Evolutionary conservation across 2,797 vertebrate species (phyloP).

Genomic region (Menidia menidia): DNA sequence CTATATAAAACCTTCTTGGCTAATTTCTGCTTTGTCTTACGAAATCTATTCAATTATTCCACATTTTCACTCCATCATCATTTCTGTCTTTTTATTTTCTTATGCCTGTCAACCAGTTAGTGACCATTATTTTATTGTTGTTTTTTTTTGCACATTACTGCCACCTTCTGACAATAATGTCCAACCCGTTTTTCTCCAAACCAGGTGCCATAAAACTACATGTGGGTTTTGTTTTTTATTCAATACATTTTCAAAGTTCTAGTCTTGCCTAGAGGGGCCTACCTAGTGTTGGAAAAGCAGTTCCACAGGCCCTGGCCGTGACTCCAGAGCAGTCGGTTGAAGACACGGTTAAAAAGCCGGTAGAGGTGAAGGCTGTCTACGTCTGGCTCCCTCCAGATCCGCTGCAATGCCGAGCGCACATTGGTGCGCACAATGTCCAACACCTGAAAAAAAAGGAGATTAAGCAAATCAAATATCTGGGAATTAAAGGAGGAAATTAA

Average conservation of each 20-base stretch:
- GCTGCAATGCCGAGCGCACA: constrained; percentile 88
- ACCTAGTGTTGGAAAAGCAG: constrained; percentile 97
- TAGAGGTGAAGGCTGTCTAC: constrained; percentile 92
- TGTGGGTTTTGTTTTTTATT: neutral
- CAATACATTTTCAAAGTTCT: neutral
- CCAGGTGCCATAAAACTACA: no score
- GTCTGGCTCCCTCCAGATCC: constrained; percentile 93
- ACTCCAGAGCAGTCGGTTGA: constrained; percentile 96
- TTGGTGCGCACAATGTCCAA: constrained; percentile 96
- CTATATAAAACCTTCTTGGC: no score
- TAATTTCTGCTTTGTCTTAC: no score
- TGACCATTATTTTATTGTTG: neutral
- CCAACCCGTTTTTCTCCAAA: neutral
- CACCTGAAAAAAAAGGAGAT: constrained; percentile 80
- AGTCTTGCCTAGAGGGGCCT: constrained; percentile 55
- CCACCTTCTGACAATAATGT: neutral
- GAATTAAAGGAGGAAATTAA: constrained; percentile 24
- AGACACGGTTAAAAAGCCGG: constrained; percentile 92
- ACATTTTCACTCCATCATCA: no score
- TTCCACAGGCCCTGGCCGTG: constrained; percentile 97
- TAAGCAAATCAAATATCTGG: constrained; percentile 9
- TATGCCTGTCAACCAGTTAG: neutral
- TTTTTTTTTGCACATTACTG: neutral
- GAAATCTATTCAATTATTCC: no score
- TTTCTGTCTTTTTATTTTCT: no score